Evolutionary conservation across 2,113 vertebrate genomes (phyloP).

Genomic region (Ochotona curzoniae): DNA sequence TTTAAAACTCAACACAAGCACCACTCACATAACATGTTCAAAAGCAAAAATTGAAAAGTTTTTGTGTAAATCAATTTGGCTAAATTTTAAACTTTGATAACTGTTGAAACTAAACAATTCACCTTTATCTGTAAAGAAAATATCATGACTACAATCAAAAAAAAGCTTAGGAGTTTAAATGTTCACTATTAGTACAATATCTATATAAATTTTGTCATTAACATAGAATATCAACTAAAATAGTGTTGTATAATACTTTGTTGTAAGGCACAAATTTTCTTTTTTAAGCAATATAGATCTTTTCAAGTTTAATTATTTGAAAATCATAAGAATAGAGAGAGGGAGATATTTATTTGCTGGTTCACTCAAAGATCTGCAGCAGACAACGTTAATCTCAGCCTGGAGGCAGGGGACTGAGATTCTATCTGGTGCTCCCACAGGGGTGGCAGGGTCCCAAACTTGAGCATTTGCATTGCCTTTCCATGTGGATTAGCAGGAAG

Average conservation of each 20-base stretch:
- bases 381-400: too few species aligned
- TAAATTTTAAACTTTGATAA: not conserved
- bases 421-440: too few species aligned
- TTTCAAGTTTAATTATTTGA: too few species aligned
- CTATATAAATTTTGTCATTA: slow-evolving; percentile 24
- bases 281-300: too few species aligned
- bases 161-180: slow-evolving; percentile 8
- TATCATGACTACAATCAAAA: not conserved
- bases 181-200: not conserved
- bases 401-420: too few species aligned
- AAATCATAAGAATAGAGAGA: too few species aligned
- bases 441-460: too few species aligned
- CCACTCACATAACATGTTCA: not conserved
- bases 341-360: too few species aligned
- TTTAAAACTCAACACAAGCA: not conserved
- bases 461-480: too few species aligned
- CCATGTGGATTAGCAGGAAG: too few species aligned
- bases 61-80: not conserved
- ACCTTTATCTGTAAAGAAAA: not conserved
- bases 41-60: not conserved
- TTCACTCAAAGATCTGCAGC: too few species aligned
- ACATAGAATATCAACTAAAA: not conserved
- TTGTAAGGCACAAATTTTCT: not conserved
- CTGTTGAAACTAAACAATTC: not conserved
- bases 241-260: not conserved